Evolutionary conservation across 1,140 invertebrate genomes (phyloP).

Genomic region (Camponotus pennsylvanicus): DNA sequence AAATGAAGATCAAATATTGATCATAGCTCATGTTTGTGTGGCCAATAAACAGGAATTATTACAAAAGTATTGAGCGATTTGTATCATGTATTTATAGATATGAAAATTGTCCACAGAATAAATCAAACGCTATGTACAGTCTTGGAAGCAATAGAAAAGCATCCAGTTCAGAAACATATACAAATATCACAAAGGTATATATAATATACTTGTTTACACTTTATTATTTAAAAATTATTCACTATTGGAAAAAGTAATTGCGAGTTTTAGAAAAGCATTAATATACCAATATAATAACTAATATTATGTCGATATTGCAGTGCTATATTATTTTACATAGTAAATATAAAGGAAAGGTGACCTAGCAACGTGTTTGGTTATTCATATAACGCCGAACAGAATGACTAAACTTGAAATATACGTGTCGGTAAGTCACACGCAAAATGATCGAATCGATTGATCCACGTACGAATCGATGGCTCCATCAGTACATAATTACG

Average conservation of each 20-base stretch:
- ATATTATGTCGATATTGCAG: constrained; percentile 85
- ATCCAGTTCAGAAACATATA: constrained; percentile 94
- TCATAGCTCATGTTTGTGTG: constrained; percentile 92
- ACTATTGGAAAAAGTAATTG: neutral
- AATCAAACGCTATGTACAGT: constrained; percentile 92
- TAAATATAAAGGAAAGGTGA: constrained; percentile 93
- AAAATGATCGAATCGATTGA: too few relatives aligned
- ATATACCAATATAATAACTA: neutral
- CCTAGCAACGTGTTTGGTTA: constrained; percentile 87
- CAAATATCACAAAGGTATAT: constrained; percentile 96
- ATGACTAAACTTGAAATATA: too few relatives aligned
- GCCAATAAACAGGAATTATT: constrained; percentile 92
- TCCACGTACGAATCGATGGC: too few relatives aligned
- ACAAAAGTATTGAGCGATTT: constrained; percentile 95
- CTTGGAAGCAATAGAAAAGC: constrained; percentile 94
- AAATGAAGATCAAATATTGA: constrained; percentile 95
- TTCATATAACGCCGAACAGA: too few relatives aligned
- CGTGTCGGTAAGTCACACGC: too few relatives aligned
- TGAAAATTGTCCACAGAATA: constrained; percentile 91
- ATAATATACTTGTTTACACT: neutral
- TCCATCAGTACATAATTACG: too few relatives aligned
- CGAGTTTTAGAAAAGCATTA: neutral
- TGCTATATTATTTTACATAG: constrained; percentile 97
- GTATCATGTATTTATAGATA: constrained; percentile 96
- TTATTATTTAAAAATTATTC: constrained; percentile 5